A percentile compares a stretch with the other conserved stretches of the same genome.
Evolutionary conservation across 2,888 invertebrate genomes (phyloP).

Genomic region (Polietes domitor): DNA sequence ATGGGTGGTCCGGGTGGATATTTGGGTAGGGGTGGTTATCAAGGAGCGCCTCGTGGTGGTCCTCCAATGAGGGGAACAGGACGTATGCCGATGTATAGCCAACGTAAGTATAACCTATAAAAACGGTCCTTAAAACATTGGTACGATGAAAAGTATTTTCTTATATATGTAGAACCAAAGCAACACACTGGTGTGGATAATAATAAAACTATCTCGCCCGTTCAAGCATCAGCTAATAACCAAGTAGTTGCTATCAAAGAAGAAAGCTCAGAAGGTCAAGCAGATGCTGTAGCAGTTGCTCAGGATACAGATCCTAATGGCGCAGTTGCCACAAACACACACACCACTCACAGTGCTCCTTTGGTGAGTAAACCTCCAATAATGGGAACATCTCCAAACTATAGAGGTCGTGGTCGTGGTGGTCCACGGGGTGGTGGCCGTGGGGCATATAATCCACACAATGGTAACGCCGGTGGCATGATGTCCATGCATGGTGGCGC

Average conservation of each 20-base stretch:
- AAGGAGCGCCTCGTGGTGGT: constrained; percentile 76
- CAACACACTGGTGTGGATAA: constrained; percentile 79
- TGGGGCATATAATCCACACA: constrained; percentile 78
- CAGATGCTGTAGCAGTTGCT: constrained; percentile 58
- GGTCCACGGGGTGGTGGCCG: constrained; percentile 76
- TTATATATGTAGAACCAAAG: constrained; percentile 73
- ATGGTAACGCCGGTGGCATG: constrained; percentile 72
- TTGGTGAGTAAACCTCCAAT: constrained; percentile 68
- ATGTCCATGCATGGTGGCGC: constrained; percentile 70
- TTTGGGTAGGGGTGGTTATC: constrained; percentile 74
- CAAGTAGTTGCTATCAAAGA: constrained; percentile 68
- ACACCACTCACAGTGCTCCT: too few species aligned
- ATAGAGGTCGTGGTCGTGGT: constrained; percentile 73
- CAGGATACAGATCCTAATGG: constrained; percentile 58
- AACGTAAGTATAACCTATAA: constrained; percentile 75
- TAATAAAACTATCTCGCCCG: constrained; percentile 78
- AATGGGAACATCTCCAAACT: constrained; percentile 58
- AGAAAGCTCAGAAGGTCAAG: constrained; percentile 58
- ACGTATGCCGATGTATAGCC: constrained; percentile 78
- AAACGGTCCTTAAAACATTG: too few species aligned
- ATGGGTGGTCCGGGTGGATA: constrained; percentile 78
- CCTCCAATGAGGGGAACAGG: constrained; percentile 77
- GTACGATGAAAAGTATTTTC: constrained; percentile 17
- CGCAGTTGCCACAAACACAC: constrained; percentile 55
- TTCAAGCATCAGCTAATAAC: constrained; percentile 72